A percentile compares a stretch with the other conserved stretches of the same genome.
Evolutionary conservation across 2,888 invertebrate species (phyloP).

Genomic region (Mamestra brassicae): DNA sequence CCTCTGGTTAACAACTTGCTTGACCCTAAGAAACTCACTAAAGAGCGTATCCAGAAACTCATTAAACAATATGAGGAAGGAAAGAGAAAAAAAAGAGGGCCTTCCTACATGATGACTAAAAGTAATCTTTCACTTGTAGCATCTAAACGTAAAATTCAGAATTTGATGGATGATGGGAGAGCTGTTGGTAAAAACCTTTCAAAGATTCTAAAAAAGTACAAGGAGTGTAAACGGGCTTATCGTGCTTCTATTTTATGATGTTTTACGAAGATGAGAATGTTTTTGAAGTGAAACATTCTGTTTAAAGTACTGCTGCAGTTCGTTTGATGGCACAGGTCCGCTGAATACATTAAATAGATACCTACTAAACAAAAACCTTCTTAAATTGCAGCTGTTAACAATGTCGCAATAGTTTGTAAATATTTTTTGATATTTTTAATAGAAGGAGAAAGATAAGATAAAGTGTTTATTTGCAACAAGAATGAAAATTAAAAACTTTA

Average conservation of each 20-base stretch:
- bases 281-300: too few relatives aligned
- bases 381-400: too few relatives aligned
- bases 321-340: too few relatives aligned
- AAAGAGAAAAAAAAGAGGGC: conserved; percentile 31
- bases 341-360: too few relatives aligned
- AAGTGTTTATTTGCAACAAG: too few relatives aligned
- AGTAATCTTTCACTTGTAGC: conserved; percentile 35
- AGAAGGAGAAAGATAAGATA: too few relatives aligned
- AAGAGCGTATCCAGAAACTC: conserved; percentile 36
- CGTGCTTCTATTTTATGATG: neutral
- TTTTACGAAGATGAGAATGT: too few relatives aligned
- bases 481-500: too few relatives aligned
- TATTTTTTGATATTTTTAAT: too few relatives aligned
- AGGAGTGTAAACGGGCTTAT: neutral
- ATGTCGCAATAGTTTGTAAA: too few relatives aligned
- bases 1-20: conserved; percentile 27
- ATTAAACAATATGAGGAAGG: conserved; percentile 42
- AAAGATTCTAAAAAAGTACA: conserved; percentile 9
- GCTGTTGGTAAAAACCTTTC: neutral
- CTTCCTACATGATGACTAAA: conserved; percentile 42
- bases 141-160: conserved; percentile 39
- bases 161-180: conserved; percentile 36
- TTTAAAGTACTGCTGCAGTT: too few relatives aligned
- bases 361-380: too few relatives aligned
- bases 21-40: conserved; percentile 49